Conservation (phyloP, 2,113 vertebrate species). For the Scortum barcoo region DNA sequence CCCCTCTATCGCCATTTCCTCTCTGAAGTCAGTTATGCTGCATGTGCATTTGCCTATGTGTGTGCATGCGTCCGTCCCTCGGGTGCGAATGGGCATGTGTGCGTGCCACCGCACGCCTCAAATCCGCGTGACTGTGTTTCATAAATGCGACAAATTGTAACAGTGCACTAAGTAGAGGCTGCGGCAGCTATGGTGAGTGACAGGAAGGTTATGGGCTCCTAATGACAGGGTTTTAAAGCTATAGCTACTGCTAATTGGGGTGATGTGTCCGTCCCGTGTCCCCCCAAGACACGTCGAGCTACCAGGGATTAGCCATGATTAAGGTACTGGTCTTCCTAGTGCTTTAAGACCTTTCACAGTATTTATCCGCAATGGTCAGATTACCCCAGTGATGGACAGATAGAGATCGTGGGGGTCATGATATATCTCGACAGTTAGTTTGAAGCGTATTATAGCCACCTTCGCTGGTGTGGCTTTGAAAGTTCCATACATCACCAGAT, state of each 20-base stretch:
- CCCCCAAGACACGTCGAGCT: conserved; percentile 73
- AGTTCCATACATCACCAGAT: conserved; percentile 48
- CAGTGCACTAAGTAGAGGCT: conserved; percentile 40
- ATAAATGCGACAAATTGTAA: conserved; percentile 54
- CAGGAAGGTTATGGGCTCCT: conserved; percentile 73
- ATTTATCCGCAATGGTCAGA: conserved; percentile 71
- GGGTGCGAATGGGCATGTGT: neutral
- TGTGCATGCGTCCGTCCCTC: neutral
- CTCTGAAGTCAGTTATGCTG: conserved; percentile 12
- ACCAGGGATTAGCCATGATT: conserved; percentile 78
- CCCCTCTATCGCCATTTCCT: conserved; percentile 20
- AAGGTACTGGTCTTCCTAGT: conserved; percentile 67
- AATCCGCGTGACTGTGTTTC: conserved; percentile 22
- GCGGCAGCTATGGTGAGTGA: conserved; percentile 61
- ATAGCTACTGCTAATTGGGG: conserved; percentile 78
- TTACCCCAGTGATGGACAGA: conserved; percentile 73
- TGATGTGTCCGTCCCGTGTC: conserved; percentile 74
- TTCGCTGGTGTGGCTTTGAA: conserved; percentile 45
- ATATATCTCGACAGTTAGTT: conserved; percentile 55
- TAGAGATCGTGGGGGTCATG: conserved; percentile 59
- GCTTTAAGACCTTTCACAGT: conserved; percentile 64
- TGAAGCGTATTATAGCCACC: conserved; percentile 41
- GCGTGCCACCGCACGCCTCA: neutral
- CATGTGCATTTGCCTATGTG: neutral
- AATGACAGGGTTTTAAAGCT: conserved; percentile 78